Conservation (phyloP, 2,888 invertebrate species). For the Aleiodes alternator region DNA sequence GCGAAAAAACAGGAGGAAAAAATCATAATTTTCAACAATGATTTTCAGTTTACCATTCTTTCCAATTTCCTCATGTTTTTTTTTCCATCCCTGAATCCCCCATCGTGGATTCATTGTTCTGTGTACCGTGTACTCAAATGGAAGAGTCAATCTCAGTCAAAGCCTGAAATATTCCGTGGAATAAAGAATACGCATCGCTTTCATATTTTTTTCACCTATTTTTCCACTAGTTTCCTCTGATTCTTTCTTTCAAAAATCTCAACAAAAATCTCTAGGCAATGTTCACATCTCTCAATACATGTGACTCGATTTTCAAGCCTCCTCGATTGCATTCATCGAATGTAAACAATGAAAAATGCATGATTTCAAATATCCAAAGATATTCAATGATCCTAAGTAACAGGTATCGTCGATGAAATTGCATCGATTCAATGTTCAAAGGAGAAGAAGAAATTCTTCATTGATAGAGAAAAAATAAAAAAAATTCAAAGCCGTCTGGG, state of each 20-base stretch:
- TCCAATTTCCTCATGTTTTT: background rate
- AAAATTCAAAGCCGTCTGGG: constrained; percentile 20
- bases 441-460: background rate
- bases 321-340: no score
- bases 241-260: constrained; percentile 37
- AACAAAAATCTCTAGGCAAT: background rate
- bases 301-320: no score
- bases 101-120: constrained; percentile 13
- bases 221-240: constrained; percentile 8
- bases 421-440: background rate
- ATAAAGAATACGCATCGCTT: constrained; percentile 24
- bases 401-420: background rate
- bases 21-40: constrained; percentile 30
- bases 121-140: constrained; percentile 8
- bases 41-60: constrained; percentile 50
- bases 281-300: no score
- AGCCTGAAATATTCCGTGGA: constrained; percentile 18
- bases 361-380: no score
- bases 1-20: background rate
- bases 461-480: background rate
- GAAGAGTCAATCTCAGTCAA: constrained; percentile 17
- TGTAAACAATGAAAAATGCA: no score
- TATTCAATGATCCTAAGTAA: background rate
- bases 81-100: constrained; percentile 29
- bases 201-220: constrained; percentile 10